These are phyloP conservation scores for Amphiprion ocellaris DNA, from an alignment of 2,113 vertebrate genomes.

Conservation along the genomic window DNA sequence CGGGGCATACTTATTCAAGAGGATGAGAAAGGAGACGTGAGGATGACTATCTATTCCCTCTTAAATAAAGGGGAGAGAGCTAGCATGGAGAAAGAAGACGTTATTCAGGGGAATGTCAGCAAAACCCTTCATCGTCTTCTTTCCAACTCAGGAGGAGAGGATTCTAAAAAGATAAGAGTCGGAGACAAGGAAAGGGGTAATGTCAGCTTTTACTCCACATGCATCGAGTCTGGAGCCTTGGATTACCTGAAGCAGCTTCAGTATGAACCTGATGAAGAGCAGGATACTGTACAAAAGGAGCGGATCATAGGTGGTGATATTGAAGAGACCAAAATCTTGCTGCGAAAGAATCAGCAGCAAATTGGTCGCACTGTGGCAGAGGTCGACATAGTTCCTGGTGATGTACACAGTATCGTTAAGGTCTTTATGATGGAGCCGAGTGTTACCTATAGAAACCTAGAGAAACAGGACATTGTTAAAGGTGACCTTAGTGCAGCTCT, in stretches of 20 bases:
- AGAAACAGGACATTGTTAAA: slow-evolving; percentile 87
- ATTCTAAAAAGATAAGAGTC: slow-evolving; percentile 83
- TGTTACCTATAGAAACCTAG: slow-evolving; percentile 77
- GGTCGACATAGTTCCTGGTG: slow-evolving; percentile 90
- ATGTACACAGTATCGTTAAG: slow-evolving; percentile 87
- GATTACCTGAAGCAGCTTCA: slow-evolving; percentile 92
- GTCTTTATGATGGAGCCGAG: slow-evolving; percentile 88
- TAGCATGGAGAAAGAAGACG: slow-evolving; percentile 83
- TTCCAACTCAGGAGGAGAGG: slow-evolving; percentile 82
- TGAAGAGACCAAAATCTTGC: slow-evolving; percentile 87
- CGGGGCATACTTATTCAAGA: slow-evolving; percentile 94
- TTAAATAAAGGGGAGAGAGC: slow-evolving; percentile 85
- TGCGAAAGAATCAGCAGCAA: slow-evolving; percentile 84
- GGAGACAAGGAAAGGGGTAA: slow-evolving; percentile 90
- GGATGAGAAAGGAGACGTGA: slow-evolving; percentile 92
- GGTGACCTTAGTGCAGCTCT: slow-evolving; percentile 88
- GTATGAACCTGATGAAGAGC: slow-evolving; percentile 74
- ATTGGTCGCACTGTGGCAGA: slow-evolving; percentile 87
- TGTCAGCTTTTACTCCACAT: slow-evolving; percentile 94
- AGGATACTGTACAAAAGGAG: slow-evolving; percentile 78
- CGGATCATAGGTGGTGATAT: slow-evolving; percentile 88
- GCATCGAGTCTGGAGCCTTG: slow-evolving; percentile 93
- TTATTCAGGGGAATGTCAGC: slow-evolving; percentile 90
- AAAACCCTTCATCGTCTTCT: slow-evolving; percentile 87
- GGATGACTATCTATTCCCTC: slow-evolving; percentile 94